Conservation (phyloP, 2,113 vertebrate genomes). For the Ceratotherium simum region DNA sequence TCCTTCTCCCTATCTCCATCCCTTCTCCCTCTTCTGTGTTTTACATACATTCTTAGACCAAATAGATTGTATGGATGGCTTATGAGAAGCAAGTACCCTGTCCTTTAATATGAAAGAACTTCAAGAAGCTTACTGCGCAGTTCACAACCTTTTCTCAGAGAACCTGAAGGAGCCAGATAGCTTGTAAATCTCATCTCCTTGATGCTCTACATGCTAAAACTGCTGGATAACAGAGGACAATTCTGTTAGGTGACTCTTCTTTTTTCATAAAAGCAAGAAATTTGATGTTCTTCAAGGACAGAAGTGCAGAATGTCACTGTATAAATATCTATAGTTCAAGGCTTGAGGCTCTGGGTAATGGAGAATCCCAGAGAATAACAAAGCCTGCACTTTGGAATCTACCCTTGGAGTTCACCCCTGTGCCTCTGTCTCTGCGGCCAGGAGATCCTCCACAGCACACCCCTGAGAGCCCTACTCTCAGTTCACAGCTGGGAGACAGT, state of each 20-base stretch:
- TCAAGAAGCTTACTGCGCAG: neutral
- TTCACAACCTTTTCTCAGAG: too few species aligned
- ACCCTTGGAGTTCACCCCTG: fast-evolving
- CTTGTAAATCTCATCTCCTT: neutral
- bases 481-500: neutral
- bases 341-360: too few species aligned
- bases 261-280: neutral
- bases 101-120: fast-evolving
- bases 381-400: neutral
- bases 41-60: neutral
- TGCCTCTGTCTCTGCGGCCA: neutral
- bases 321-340: neutral
- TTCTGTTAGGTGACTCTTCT: neutral
- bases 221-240: too few species aligned
- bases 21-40: neutral
- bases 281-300: neutral
- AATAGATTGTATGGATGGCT: fast-evolving
- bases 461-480: fast-evolving
- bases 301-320: neutral
- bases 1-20: too few species aligned
- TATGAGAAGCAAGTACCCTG: neutral
- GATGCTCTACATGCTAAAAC: neutral
- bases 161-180: fast-evolving
- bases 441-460: neutral
- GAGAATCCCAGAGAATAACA: too few species aligned